Evolutionary conservation across 2,797 vertebrate genomes (phyloP).

Genomic region (Eupleurogrammus muticus): DNA sequence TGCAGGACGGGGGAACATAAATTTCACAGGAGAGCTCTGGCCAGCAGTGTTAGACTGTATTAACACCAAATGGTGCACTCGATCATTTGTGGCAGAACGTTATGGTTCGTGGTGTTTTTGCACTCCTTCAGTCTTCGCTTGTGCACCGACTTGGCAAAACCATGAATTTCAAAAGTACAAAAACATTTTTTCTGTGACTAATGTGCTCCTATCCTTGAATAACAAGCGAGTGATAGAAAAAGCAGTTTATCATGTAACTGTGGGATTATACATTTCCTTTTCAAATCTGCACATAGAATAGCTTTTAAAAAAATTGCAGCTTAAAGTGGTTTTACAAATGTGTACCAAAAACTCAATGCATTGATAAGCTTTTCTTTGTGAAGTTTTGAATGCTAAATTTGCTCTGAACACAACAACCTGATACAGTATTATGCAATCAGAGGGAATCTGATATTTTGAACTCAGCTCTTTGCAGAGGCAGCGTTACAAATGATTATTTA

Average conservation of each 20-base stretch:
- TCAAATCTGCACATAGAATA: not conserved
- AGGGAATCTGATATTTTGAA: constrained; percentile 17
- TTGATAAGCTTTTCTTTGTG: constrained; percentile 25
- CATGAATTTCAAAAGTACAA: constrained; percentile 4
- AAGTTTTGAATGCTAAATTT: constrained; percentile 42
- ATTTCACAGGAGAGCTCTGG: constrained; percentile 13
- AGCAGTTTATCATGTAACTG: constrained; percentile 10
- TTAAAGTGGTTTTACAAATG: constrained; percentile 6
- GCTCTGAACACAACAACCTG: constrained; percentile 24
- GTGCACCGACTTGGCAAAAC: constrained; percentile 33
- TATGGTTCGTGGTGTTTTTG: not conserved
- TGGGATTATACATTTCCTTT: constrained; percentile 7
- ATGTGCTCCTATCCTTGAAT: constrained; percentile 30
- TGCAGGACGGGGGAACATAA: constrained; percentile 13
- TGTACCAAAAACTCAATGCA: constrained; percentile 2
- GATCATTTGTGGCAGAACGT: not conserved
- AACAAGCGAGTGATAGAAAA: constrained; percentile 10
- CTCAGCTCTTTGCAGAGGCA: constrained; percentile 39
- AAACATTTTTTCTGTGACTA: constrained; percentile 17
- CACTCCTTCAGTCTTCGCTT: not conserved
- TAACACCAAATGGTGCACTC: not conserved
- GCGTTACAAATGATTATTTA: constrained; percentile 76
- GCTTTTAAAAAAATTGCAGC: constrained; percentile 6
- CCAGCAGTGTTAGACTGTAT: constrained; percentile 16
- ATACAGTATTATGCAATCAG: constrained; percentile 3